Base-by-base conservation (phyloP, 2,888 invertebrate genomes). In the Drosophila niveifrons region DNA sequence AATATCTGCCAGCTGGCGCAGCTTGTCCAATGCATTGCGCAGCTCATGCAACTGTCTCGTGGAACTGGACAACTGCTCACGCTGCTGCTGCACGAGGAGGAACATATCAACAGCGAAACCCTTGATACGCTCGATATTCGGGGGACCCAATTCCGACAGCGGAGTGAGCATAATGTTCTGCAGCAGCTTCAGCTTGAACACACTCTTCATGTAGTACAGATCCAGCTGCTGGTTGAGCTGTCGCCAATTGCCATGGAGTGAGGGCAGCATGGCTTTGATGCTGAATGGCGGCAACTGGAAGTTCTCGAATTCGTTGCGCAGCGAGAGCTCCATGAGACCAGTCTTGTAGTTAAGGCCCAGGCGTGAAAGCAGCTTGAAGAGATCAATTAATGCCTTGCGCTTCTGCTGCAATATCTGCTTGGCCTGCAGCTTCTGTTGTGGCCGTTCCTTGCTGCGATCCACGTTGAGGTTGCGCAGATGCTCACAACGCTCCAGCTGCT, bases 381-480 rank as follows among this genome's bases (percentile, higher is more conserved):
- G 93, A 92, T 98, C 97, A 0, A 97, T 94, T 1, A 99, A 92
- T 0, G 96, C 95, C 92, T 97, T 96, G 31, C 96, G 95, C 91
- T 98, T 98, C 87, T 96, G 96, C 85, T 96, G 96, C 3, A 97
- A 93, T 55, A 97, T 95, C 90, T 95, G 95, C 89, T 97, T 97
- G 0, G 96, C 96, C 91, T 95, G 95, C 0, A 96, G 94, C 71
- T 95, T 95, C 90, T 97, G 97, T 85, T 96, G 96, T 0, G 94
- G 93, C 87, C 96, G 95, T 39, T 91, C 91, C 66, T 91, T 91
- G 8, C 83, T 80, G 11, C 92, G 90, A 74, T 93, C 92, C 0
- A 92, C 91, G 0, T 95, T 93, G 2, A 94, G 88, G 9, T 81
- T 88, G 2, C 91, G 85, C 57, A 98, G 93, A 90, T 95, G 95